phyloP scores from a whole-genome alignment of 1,140 invertebrate genomes.

The Aphidius gifuensis region DNA sequence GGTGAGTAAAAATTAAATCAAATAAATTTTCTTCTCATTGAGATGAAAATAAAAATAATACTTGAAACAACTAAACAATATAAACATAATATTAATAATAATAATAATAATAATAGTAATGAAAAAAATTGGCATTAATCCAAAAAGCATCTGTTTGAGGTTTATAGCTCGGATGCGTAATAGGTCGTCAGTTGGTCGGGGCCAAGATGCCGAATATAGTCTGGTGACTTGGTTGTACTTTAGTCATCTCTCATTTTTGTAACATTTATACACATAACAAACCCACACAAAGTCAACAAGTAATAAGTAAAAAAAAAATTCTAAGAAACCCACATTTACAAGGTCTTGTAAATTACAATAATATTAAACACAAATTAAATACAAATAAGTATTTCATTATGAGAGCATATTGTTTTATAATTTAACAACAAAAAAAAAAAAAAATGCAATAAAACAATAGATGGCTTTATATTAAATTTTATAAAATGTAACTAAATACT shows the following conservation, averaged over 20 bases:
- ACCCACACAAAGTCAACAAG: constrained; percentile 9
- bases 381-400: neutral
- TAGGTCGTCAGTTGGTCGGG: neutral
- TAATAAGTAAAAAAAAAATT: neutral
- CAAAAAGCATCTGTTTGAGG: constrained; percentile 24
- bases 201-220: constrained; percentile 28
- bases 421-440: no score
- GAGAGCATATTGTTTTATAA: no score
- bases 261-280: constrained; percentile 16
- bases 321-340: constrained; percentile 26
- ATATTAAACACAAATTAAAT: neutral
- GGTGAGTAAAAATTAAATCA: no score
- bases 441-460: no score
- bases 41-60: no score
- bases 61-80: no score
- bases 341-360: constrained; percentile 5
- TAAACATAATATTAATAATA: no score
- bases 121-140: constrained; percentile 20
- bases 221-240: constrained; percentile 21
- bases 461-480: no score
- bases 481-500: no score
- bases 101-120: no score
- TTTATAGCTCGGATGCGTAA: constrained; percentile 22
- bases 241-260: constrained; percentile 21
- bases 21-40: no score